Conservation (phyloP, 2,797 vertebrate species). For the Sebastes minor region DNA sequence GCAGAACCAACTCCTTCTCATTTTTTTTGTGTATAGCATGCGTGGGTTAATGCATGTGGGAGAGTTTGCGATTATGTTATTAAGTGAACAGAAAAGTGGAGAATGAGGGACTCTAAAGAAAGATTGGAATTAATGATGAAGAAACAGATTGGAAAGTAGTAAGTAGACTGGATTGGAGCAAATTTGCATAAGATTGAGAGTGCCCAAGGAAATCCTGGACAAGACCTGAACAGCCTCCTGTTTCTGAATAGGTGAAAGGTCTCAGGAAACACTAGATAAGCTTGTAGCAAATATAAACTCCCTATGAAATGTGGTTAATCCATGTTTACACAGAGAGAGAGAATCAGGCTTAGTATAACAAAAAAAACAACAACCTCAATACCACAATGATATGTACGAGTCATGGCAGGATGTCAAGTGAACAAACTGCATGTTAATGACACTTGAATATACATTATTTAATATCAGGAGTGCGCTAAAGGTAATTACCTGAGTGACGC, state of each 20-base stretch:
- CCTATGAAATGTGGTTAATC: conserved; percentile 55
- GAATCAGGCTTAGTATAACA: not conserved
- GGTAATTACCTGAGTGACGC: conserved; percentile 50
- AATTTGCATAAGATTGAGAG: not conserved
- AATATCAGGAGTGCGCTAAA: conserved; percentile 9
- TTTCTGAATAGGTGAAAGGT: conserved; percentile 30
- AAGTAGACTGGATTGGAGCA: not conserved
- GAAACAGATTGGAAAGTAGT: not conserved
- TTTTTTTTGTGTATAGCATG: conserved; percentile 22
- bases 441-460: conserved; percentile 31
- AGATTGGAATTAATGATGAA: not conserved
- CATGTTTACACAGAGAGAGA: not conserved
- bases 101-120: not conserved
- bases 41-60: conserved; percentile 20
- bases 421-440: not conserved
- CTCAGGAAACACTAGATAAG: conserved; percentile 22
- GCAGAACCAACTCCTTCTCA: conserved; percentile 16
- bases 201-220: not conserved
- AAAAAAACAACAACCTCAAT: not conserved
- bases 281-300: conserved; percentile 28
- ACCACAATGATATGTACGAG: not conserved
- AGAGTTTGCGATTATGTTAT: conserved; percentile 29
- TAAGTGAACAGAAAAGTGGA: not conserved
- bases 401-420: not conserved
- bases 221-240: not conserved